These are phyloP conservation scores for Scylla paramamosain DNA, from an alignment of 1,140 invertebrate genomes.

Conservation along the genomic window DNA sequence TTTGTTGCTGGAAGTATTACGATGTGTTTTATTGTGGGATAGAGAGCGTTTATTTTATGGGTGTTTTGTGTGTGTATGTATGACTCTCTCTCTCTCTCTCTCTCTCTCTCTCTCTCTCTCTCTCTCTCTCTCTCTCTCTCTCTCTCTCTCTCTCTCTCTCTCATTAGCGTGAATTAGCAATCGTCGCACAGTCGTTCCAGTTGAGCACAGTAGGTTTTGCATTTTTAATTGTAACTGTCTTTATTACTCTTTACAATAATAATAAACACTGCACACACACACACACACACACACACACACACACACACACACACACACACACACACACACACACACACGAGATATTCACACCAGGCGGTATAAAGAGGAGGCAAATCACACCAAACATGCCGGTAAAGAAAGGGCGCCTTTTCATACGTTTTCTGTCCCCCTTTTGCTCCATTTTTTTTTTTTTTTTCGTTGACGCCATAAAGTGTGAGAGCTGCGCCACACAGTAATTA, in stretches of 20 bases:
- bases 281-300: too few relatives aligned
- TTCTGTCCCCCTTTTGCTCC: too few relatives aligned
- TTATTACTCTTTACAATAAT: too few relatives aligned
- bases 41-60: neutral
- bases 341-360: too few relatives aligned
- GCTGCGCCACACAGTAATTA: neutral
- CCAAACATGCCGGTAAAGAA: too few relatives aligned
- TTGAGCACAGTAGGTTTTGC: neutral
- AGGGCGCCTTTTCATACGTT: too few relatives aligned
- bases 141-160: conserved; percentile 17
- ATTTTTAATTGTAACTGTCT: neutral
- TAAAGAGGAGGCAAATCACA: too few relatives aligned
- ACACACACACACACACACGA: too few relatives aligned
- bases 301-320: too few relatives aligned
- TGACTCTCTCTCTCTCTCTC: neutral
- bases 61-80: neutral
- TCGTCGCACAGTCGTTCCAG: neutral
- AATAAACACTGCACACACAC: too few relatives aligned
- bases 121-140: neutral
- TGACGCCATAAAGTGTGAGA: neutral
- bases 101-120: neutral
- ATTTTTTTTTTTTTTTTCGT: neutral
- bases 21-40: too few relatives aligned
- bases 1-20: too few relatives aligned
- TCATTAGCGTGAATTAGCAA: neutral